Conservation (phyloP, 2,113 vertebrate genomes). For the Geococcyx californianus region DNA sequence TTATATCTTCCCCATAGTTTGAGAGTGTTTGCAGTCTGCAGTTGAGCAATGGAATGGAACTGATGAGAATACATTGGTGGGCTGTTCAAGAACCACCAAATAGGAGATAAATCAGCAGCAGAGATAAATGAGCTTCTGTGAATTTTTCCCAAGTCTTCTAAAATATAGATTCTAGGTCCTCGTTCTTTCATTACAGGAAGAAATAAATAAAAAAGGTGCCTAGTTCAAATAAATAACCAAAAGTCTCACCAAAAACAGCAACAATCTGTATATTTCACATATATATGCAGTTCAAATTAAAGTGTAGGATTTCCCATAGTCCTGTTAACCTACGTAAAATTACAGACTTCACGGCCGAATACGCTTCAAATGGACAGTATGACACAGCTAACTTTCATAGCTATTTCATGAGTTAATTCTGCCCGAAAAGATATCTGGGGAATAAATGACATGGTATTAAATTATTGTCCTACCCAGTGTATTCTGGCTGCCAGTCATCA, state of each 20-base stretch:
- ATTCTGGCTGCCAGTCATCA: not conserved
- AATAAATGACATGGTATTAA: not conserved
- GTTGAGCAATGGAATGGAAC: not conserved
- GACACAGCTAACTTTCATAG: not conserved
- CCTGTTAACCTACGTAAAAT: not conserved
- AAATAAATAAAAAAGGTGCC: accelerated
- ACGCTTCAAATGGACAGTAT: not conserved
- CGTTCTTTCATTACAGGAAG: not conserved
- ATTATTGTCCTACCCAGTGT: not conserved
- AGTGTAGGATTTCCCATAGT: not conserved
- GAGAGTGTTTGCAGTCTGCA: not conserved
- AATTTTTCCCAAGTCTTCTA: not conserved
- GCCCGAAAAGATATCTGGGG: not conserved
- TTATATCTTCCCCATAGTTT: not conserved
- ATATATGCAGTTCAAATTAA: not conserved
- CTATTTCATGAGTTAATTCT: constrained; percentile 25
- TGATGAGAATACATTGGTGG: not conserved
- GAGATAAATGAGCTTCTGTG: not conserved
- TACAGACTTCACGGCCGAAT: not conserved
- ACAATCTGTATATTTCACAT: not conserved
- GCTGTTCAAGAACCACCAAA: not conserved
- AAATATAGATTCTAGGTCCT: not conserved
- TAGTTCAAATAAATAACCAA: not conserved
- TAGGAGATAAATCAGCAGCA: not conserved
- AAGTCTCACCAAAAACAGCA: not conserved